Evolutionary conservation across 2,888 invertebrate species (phyloP), one percentile per base, ranked within the genome.

Genomic region (Isoperla grammatica): DNA sequence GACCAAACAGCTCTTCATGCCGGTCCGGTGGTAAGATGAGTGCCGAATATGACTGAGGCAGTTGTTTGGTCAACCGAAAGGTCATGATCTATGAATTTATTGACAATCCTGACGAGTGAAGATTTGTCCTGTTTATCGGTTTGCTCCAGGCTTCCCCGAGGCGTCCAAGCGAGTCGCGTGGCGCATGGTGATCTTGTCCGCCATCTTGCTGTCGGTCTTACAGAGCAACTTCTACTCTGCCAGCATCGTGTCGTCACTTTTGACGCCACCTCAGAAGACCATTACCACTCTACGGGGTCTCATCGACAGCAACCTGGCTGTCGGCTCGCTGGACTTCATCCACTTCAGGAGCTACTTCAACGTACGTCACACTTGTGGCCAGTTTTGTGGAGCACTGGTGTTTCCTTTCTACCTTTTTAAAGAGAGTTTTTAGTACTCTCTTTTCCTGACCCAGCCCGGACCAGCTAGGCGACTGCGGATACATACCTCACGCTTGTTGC

Each of bases 151-250:
- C 8, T 80, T 82, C 2, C 67, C 69, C n/a, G 74, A 78, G 67
- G 67, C 74, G 42, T 81, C 82, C 1, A 77, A 76, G 0, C 78
- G 87, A 37, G 77, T 86, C 19, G 82, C 85, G 1, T 79, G 85
- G 66, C 73, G 87, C 56, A 75, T 85, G 43, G 73, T 85, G 0
- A 82, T 86, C 65, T 69, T 85, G 9, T 77, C 84, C 0, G 73
- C 85, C 2, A 81, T 88, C 76, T 87, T 61, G 5, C 37, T 64
- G 49, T 56, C 63, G 9, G 45, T 63, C 19, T 23, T 87, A 66
- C 74, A 88, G 0, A 87, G 87, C 69, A 85, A 85, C 0, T 86
- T 87, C 0, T 89, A 87, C 68, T 81, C 87, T 0, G 88, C 88
- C 0, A 87, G 86, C 67, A 88, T 88, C 48, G 88, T 88, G 0